Evolutionary conservation across 2,797 vertebrate species (phyloP).

Genomic region (Holocentrus rufus): DNA sequence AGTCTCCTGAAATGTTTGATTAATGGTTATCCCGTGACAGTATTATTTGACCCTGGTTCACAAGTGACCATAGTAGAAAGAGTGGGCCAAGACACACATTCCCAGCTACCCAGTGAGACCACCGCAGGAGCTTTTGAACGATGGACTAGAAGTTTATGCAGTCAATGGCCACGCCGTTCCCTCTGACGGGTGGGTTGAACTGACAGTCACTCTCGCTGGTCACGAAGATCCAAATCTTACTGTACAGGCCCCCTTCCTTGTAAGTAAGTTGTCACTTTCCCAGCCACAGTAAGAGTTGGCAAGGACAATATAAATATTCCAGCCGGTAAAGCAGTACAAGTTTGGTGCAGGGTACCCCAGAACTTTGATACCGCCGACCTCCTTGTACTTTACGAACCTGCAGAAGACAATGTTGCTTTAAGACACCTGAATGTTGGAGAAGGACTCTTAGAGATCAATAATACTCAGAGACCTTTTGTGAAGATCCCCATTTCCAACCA

Average conservation of each 20-base stretch:
- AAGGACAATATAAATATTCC: not conserved
- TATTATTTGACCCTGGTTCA: no score
- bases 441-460: constrained; percentile 27
- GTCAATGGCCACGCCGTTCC: constrained; percentile 24
- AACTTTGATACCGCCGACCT: constrained; percentile 16
- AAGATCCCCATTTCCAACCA: constrained; percentile 37
- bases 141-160: not conserved
- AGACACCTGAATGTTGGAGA: constrained; percentile 30
- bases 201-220: constrained; percentile 18
- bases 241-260: constrained; percentile 16
- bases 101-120: no score
- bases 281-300: constrained; percentile 8
- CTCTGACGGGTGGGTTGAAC: constrained; percentile 29
- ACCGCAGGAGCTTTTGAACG: constrained; percentile 14
- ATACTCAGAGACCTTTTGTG: not conserved
- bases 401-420: not conserved
- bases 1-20: no score
- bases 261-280: constrained; percentile 9
- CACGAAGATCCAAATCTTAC: constrained; percentile 29
- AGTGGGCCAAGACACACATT: no score
- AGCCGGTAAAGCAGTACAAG: constrained; percentile 8
- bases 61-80: no score
- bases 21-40: no score
- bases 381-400: constrained; percentile 32
- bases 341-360: constrained; percentile 19